These are phyloP conservation scores for Ptiloglossa arizonensis DNA, from an alignment of 1,140 invertebrate genomes.

Conservation along the genomic window DNA sequence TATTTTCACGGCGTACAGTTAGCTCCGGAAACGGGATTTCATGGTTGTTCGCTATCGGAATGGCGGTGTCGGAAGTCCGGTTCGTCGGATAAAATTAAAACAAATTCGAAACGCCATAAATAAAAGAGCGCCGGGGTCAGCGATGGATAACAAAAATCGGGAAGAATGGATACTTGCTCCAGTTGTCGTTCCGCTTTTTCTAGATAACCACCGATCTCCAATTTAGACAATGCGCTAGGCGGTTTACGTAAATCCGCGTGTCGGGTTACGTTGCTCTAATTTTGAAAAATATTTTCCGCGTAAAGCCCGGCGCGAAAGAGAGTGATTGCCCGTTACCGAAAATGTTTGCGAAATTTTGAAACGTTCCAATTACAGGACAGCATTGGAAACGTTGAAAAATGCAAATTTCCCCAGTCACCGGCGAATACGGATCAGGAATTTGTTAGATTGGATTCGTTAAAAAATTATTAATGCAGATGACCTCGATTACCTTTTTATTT, in stretches of 20 bases:
- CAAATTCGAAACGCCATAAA: constrained; percentile 24
- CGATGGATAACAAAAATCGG: not conserved
- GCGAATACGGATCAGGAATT: not conserved
- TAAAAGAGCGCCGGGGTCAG: constrained; percentile 11
- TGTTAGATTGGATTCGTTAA: not conserved
- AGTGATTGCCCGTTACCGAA: not conserved
- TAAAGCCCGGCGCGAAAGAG: not conserved
- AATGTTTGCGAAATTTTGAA: not conserved
- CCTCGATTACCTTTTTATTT: not conserved
- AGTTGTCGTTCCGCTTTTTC: not conserved
- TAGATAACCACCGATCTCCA: not conserved
- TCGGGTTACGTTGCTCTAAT: not conserved
- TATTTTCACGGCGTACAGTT: constrained; percentile 28
- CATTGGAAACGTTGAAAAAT: too few species aligned
- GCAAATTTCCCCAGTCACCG: too few species aligned
- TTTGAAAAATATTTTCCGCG: not conserved
- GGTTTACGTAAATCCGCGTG: not conserved
- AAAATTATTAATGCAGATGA: not conserved
- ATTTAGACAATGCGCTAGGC: not conserved
- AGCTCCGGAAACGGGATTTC: constrained; percentile 31
- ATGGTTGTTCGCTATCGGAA: constrained; percentile 34
- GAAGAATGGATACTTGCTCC: not conserved
- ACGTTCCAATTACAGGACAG: too few species aligned
- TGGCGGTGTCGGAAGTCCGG: constrained; percentile 32
- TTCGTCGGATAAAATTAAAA: constrained; percentile 39